phyloP scores from a whole-genome alignment of 2,797 vertebrate species.

The Fistularia commersonii region DNA sequence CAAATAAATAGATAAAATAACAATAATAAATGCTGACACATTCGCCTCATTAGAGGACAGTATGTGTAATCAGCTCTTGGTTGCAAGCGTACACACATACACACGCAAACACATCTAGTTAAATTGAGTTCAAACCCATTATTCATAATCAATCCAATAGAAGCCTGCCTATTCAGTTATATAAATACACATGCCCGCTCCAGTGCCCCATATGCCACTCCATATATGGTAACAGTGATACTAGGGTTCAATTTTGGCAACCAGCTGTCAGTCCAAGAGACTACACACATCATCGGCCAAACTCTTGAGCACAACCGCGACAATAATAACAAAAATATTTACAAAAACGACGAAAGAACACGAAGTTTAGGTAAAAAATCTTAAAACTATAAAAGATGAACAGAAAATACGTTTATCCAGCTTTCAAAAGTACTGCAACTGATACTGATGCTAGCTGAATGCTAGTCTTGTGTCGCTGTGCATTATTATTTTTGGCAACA shows the following conservation, averaged over 20 bases:
- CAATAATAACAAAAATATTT: conserved; percentile 9
- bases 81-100: conserved; percentile 3
- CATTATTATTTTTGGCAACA: no score
- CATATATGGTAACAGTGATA: conserved; percentile 81
- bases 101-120: conserved; percentile 7
- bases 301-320: conserved; percentile 10
- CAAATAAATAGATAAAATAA: no score
- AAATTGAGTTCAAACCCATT: conserved; percentile 32
- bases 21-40: no score
- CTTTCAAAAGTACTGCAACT: no score
- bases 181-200: conserved; percentile 82
- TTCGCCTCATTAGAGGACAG: no score
- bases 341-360: conserved; percentile 1
- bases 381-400: not conserved
- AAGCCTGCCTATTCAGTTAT: conserved; percentile 73
- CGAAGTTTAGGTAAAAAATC: not conserved
- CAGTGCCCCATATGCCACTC: conserved; percentile 76
- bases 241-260: conserved; percentile 77
- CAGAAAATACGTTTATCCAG: no score
- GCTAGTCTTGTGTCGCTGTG: no score
- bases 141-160: conserved; percentile 50
- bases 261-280: conserved; percentile 69
- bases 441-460: no score
- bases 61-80: no score
- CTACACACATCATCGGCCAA: conserved; percentile 43